A percentile compares a stretch with the other conserved stretches of the same genome.
These are phyloP conservation scores for Geothlypis trichas DNA, from an alignment of 2,113 vertebrate species.

Conservation along the genomic window DNA sequence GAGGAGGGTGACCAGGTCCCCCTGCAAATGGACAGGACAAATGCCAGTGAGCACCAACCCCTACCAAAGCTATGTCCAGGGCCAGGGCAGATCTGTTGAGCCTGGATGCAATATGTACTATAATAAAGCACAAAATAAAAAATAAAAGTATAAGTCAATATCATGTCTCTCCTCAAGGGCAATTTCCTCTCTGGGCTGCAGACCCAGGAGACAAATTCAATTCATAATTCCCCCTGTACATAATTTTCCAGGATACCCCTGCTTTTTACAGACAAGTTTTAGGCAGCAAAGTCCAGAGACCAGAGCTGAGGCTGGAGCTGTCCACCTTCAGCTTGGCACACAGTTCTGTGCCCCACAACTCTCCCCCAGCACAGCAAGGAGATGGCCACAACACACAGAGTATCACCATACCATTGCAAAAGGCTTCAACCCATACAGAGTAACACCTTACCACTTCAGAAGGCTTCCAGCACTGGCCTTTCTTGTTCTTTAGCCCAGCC, in stretches of 20 bases:
- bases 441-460: neutral
- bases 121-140: neutral
- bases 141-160: neutral
- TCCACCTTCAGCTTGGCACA: neutral
- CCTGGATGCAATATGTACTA: neutral
- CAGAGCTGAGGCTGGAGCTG: neutral
- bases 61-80: neutral
- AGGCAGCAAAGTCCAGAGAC: neutral
- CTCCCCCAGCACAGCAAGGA: neutral
- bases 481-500: neutral
- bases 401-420: neutral
- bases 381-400: neutral
- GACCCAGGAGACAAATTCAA: neutral
- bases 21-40: accelerated
- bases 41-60: accelerated
- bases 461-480: accelerated
- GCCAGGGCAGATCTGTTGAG: neutral
- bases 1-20: neutral
- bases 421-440: neutral
- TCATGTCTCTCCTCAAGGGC: neutral
- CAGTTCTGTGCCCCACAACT: neutral
- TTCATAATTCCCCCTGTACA: neutral
- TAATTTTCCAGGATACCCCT: neutral
- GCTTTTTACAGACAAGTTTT: neutral
- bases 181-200: neutral